Evolutionary conservation across 1,140 invertebrate genomes (phyloP).

Genomic region (Scylla paramamosain): DNA sequence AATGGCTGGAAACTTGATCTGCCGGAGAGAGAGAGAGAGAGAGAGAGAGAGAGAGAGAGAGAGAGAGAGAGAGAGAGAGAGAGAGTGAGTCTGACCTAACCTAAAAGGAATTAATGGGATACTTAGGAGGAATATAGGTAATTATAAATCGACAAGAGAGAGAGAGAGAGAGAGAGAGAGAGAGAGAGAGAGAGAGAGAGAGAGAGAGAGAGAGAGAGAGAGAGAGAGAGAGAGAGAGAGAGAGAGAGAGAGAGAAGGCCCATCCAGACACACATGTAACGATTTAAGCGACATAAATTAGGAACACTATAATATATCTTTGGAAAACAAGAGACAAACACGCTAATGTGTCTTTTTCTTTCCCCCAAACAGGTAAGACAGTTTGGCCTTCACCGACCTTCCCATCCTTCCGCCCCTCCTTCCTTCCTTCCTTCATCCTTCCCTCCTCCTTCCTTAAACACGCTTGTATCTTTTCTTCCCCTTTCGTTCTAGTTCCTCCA

Average conservation of each 20-base stretch:
- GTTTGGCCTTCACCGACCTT: neutral
- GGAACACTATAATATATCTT: neutral
- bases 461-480: too few relatives aligned
- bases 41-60: conserved; percentile 20
- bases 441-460: neutral
- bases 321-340: neutral
- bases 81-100: neutral
- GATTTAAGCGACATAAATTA: neutral
- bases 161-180: neutral
- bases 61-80: conserved; percentile 3
- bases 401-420: neutral
- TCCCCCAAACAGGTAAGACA: neutral
- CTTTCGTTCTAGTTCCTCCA: too few relatives aligned
- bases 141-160: too few relatives aligned
- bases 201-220: conserved; percentile 3
- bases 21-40: neutral
- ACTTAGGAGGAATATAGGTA: too few relatives aligned
- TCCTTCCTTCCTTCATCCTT: neutral
- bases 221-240: neutral
- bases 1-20: too few relatives aligned
- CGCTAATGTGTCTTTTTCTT: neutral
- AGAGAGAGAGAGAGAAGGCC: neutral
- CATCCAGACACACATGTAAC: neutral
- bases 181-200: conserved; percentile 3
- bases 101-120: too few relatives aligned